Percentiles rank a stretch among this genome's conserved stretches.
These are phyloP conservation scores for Eriocheir sinensis DNA, from an alignment of 1,140 invertebrate genomes.

Conservation along the genomic window DNA sequence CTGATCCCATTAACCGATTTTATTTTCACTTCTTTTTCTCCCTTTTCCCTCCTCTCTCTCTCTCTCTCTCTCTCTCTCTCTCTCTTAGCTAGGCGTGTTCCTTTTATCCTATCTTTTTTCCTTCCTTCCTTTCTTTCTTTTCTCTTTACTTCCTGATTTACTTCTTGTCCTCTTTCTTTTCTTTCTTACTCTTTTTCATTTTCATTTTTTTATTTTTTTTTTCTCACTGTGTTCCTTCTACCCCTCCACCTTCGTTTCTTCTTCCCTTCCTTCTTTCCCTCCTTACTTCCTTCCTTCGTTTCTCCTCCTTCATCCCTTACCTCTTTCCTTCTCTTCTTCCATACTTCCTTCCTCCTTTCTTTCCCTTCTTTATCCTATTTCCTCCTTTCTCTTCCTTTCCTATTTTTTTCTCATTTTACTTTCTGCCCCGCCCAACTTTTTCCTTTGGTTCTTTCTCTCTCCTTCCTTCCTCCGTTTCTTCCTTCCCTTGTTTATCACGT, in stretches of 20 bases:
- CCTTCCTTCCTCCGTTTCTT: not conserved
- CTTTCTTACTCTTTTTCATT: not conserved
- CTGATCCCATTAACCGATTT: not conserved
- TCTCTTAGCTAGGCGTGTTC: no score
- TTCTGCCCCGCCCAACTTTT: not conserved
- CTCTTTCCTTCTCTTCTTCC: not conserved
- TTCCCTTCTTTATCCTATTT: not conserved
- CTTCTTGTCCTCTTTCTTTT: no score
- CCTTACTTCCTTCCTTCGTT: not conserved
- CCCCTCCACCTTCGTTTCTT: not conserved
- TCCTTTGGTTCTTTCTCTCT: not conserved
- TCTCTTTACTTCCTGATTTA: not conserved
- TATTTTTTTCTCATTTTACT: not conserved
- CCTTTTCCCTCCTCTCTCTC: not conserved
- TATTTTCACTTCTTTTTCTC: not conserved
- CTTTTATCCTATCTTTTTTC: not conserved
- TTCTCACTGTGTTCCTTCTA: not conserved
- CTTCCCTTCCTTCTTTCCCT: not conserved
- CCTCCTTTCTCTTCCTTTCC: constrained; percentile 27
- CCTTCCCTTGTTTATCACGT: not conserved
- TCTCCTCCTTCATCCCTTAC: not conserved
- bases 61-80: not conserved
- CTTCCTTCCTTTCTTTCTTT: not conserved
- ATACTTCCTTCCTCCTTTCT: not conserved
- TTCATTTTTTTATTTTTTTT: not conserved